phyloP scores from a whole-genome alignment of 2,113 vertebrate species.

The Clarias gariepinus region DNA sequence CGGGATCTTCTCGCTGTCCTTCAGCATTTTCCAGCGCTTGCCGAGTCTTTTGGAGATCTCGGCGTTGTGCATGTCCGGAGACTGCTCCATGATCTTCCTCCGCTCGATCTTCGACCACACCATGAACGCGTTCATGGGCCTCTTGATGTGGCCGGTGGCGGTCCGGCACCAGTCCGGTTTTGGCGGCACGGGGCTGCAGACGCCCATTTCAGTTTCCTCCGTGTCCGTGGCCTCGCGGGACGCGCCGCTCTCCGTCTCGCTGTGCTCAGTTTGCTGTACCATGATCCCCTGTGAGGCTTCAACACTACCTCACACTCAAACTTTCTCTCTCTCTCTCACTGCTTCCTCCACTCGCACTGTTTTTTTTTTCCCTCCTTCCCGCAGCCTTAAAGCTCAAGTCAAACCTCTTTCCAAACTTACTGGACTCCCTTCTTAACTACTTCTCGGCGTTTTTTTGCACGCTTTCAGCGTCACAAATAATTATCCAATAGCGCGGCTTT shows the following conservation, averaged over 20 bases:
- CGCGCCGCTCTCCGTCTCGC: conserved; percentile 76
- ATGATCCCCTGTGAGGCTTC: conserved; percentile 62
- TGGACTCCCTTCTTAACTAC: conserved; percentile 77
- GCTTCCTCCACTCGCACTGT: neutral
- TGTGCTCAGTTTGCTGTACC: conserved; percentile 83
- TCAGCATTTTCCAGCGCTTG: conserved; percentile 91
- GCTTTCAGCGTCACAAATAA: conserved; percentile 67
- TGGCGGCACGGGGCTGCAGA: conserved; percentile 79
- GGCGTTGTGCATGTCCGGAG: conserved; percentile 94
- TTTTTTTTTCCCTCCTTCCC: neutral
- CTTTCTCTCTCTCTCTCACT: neutral
- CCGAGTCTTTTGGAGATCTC: conserved; percentile 97
- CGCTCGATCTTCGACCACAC: conserved; percentile 96
- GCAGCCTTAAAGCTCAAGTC: conserved; percentile 43
- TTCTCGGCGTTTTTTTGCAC: conserved; percentile 74
- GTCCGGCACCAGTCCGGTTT: conserved; percentile 93
- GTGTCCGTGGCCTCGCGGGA: conserved; percentile 82
- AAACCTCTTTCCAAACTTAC: conserved; percentile 73
- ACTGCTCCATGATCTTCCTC: conserved; percentile 93
- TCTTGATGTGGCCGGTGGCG: conserved; percentile 89
- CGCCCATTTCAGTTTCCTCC: conserved; percentile 82
- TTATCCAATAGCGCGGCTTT: conserved; percentile 75
- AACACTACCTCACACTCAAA: conserved; percentile 10
- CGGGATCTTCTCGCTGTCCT: conserved; percentile 91
- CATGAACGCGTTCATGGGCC: conserved; percentile 99